Conservation (phyloP, 2,797 vertebrate species). For the Pogoniulus pusillus region DNA sequence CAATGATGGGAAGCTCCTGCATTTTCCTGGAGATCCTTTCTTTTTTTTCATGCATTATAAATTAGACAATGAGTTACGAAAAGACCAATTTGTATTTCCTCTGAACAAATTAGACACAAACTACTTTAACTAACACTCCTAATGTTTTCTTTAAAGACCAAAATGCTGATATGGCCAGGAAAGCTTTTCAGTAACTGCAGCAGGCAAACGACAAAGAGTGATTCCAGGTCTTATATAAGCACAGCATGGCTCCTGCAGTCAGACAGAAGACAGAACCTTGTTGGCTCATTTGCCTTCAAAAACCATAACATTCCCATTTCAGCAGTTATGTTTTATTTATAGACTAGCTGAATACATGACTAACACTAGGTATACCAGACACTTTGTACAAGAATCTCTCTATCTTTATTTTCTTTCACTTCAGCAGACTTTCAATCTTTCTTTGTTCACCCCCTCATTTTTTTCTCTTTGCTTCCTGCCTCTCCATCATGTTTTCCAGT, state of each 20-base stretch:
- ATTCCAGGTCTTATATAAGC: neutral
- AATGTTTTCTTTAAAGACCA: slow-evolving; percentile 18
- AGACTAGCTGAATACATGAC: neutral
- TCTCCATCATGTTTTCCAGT: neutral
- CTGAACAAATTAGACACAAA: neutral
- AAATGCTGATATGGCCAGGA: slow-evolving; percentile 20
- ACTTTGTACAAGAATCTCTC: neutral
- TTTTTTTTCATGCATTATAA: slow-evolving; percentile 72
- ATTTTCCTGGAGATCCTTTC: slow-evolving; percentile 60
- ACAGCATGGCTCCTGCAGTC: neutral
- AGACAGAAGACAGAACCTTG: neutral
- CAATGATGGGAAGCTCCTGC: slow-evolving; percentile 57
- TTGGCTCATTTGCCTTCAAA: neutral
- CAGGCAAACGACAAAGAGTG: neutral
- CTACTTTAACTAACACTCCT: neutral
- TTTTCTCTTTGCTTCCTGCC: neutral
- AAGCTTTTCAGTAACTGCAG: slow-evolving; percentile 11
- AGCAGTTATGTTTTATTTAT: slow-evolving; percentile 12
- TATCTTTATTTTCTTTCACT: neutral
- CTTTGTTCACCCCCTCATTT: neutral
- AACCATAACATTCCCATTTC: neutral
- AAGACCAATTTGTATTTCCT: slow-evolving; percentile 41
- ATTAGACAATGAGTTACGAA: slow-evolving; percentile 71
- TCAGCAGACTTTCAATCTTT: neutral
- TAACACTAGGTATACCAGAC: neutral